Percentiles rank a stretch among this genome's conserved stretches.
These are phyloP conservation scores for Hyphantria cunea DNA, from an alignment of 1,140 invertebrate species.

Conservation along the genomic window DNA sequence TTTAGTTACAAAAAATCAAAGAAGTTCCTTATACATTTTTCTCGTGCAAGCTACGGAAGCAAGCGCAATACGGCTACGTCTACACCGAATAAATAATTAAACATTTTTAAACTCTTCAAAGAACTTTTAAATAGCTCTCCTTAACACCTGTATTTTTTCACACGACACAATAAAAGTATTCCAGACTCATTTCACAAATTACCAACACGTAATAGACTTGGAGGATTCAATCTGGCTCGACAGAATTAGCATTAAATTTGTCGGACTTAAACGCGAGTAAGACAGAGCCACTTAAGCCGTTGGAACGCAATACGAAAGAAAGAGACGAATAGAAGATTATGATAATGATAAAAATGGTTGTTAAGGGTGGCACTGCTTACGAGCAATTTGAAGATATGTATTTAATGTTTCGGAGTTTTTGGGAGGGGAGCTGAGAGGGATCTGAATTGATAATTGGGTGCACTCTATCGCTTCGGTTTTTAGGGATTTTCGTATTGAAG, in stretches of 20 bases:
- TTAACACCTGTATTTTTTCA: slow-evolving; percentile 45
- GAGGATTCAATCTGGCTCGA: slow-evolving; percentile 64
- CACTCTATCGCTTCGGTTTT: slow-evolving; percentile 51
- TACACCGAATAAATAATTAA: not conserved
- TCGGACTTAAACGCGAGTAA: slow-evolving; percentile 51
- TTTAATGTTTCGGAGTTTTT: slow-evolving; percentile 70
- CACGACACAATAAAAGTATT: slow-evolving; percentile 30
- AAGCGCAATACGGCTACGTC: too few species aligned
- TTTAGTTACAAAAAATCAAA: too few species aligned
- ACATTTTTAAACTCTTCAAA: not conserved
- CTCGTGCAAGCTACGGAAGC: too few species aligned
- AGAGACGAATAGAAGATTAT: slow-evolving; percentile 66
- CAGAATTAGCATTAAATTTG: slow-evolving; percentile 68
- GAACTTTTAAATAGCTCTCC: not conserved
- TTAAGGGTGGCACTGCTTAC: slow-evolving; percentile 73
- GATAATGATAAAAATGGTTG: slow-evolving; percentile 76
- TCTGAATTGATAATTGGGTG: slow-evolving; percentile 75
- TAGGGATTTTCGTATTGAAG: slow-evolving; percentile 26
- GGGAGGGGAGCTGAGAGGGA: slow-evolving; percentile 55
- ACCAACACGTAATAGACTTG: slow-evolving; percentile 59
- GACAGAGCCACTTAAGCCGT: slow-evolving; percentile 37
- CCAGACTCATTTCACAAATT: slow-evolving; percentile 47
- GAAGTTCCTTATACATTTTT: too few species aligned
- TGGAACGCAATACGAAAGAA: slow-evolving; percentile 24
- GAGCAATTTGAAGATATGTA: slow-evolving; percentile 79